Percentiles rank a stretch among this genome's conserved stretches.
phyloP scores from a whole-genome alignment of 2,888 invertebrate genomes.

The Drosophila leonis region DNA sequence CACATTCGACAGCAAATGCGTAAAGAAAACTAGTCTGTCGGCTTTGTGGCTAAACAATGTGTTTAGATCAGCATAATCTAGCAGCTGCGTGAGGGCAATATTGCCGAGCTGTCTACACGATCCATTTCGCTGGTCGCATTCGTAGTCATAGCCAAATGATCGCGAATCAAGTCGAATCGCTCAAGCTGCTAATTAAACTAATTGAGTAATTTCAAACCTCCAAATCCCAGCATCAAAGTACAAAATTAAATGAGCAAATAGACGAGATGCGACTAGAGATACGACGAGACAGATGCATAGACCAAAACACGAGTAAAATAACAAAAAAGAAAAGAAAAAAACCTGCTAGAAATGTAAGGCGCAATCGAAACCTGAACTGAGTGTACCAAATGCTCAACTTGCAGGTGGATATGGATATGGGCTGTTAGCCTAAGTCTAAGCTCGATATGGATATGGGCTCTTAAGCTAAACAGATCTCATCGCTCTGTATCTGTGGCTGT shows the following conservation, averaged over 20 bases:
- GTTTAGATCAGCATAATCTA: constrained; percentile 5
- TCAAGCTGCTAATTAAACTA: constrained; percentile 82
- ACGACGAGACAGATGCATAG: constrained; percentile 5
- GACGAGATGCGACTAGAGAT: constrained; percentile 37
- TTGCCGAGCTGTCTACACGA: constrained; percentile 45
- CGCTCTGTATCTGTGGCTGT: constrained; percentile 43
- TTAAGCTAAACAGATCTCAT: constrained; percentile 24
- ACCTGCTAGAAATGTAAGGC: constrained; percentile 40
- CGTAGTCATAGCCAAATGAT: constrained; percentile 46
- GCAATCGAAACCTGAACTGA: constrained; percentile 62
- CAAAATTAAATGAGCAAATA: constrained; percentile 76
- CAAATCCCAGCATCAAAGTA: constrained; percentile 59
- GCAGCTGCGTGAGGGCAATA: constrained; percentile 4
- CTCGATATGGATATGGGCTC: constrained; percentile 5
- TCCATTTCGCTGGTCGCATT: constrained; percentile 52
- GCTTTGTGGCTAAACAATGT: constrained; percentile 20
- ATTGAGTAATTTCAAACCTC: constrained; percentile 82
- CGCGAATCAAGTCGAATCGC: constrained; percentile 66
- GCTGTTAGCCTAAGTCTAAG: neutral
- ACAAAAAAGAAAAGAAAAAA: neutral
- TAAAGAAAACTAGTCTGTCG: constrained; percentile 44
- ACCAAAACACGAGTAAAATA: constrained; percentile 25
- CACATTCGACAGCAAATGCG: constrained; percentile 14
- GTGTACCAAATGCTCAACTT: constrained; percentile 10
- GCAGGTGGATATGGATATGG: constrained; percentile 37